A percentile compares a stretch with the other conserved stretches of the same genome.
These are phyloP conservation scores for Lamprologus sp. DNA, from an alignment of 2,113 vertebrate genomes.

Conservation along the genomic window DNA sequence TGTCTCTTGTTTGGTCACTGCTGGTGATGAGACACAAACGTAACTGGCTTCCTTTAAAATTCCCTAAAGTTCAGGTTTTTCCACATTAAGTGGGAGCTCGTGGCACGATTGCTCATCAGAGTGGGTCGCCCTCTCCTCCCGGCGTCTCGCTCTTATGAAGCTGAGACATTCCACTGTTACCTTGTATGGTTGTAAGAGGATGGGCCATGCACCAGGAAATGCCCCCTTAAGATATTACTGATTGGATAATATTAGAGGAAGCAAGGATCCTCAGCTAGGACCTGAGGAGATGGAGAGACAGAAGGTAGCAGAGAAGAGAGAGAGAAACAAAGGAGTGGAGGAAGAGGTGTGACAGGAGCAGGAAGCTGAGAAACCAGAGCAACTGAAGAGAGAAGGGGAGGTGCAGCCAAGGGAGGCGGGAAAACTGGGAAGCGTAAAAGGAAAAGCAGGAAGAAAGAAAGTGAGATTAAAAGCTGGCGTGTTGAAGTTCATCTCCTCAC, in stretches of 20 bases:
- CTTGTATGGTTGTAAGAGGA: constrained; percentile 86
- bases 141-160: constrained; percentile 57
- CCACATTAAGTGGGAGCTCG: neutral
- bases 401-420: neutral
- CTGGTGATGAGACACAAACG: neutral
- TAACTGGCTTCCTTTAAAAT: neutral
- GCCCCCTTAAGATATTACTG: constrained; percentile 59
- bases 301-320: neutral
- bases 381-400: neutral
- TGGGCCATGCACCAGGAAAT: constrained; percentile 66
- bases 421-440: neutral
- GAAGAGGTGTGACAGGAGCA: neutral
- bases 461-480: neutral
- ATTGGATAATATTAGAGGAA: constrained; percentile 74
- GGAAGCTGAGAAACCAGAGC: neutral
- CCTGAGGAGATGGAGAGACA: constrained; percentile 22
- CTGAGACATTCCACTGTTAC: constrained; percentile 76
- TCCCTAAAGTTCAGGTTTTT: neutral
- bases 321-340: neutral
- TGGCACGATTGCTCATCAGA: neutral
- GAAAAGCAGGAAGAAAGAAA: neutral
- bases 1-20: neutral
- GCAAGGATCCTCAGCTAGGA: constrained; percentile 66
- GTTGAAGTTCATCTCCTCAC: constrained; percentile 70
- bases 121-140: neutral